A percentile compares a stretch with the other conserved stretches of the same genome.
These are phyloP conservation scores for Leptosomus discolor DNA, from an alignment of 2,113 vertebrate species.

Conservation along the genomic window DNA sequence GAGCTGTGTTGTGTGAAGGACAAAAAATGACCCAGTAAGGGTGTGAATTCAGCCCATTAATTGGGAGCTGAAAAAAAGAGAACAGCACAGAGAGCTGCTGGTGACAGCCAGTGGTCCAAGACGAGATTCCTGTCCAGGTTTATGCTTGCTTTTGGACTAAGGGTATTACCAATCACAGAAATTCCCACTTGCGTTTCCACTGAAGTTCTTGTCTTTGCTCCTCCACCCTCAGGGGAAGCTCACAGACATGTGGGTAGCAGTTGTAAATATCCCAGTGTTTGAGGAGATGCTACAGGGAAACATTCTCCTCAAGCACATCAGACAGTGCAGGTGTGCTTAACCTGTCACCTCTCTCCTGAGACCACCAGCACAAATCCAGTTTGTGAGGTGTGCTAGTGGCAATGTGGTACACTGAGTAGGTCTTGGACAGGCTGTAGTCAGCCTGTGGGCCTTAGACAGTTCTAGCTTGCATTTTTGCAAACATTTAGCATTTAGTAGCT, in stretches of 20 bases:
- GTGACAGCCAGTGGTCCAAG: not conserved
- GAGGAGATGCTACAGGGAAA: not conserved
- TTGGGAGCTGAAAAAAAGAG: not conserved
- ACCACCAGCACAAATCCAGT: not conserved
- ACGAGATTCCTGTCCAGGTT: not conserved
- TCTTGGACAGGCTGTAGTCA: not conserved
- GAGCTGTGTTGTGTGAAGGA: not conserved
- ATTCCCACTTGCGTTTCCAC: not conserved
- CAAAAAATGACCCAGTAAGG: not conserved
- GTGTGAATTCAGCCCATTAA: not conserved
- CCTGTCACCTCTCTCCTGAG: not conserved
- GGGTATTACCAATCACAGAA: not conserved
- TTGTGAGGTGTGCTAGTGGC: not conserved
- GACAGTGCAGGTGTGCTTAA: not conserved
- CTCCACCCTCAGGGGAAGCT: not conserved
- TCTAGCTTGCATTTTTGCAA: not conserved
- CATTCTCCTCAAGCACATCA: not conserved
- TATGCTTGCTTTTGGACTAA: not conserved
- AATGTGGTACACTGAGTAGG: accelerated
- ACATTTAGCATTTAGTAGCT: not conserved
- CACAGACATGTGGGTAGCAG: not conserved
- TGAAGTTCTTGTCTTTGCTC: not conserved
- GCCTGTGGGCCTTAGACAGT: not conserved
- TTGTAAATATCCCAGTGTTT: not conserved
- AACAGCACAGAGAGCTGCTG: not conserved